Conservation (phyloP, 2,113 vertebrate genomes). For the Osmerus mordax region DNA sequence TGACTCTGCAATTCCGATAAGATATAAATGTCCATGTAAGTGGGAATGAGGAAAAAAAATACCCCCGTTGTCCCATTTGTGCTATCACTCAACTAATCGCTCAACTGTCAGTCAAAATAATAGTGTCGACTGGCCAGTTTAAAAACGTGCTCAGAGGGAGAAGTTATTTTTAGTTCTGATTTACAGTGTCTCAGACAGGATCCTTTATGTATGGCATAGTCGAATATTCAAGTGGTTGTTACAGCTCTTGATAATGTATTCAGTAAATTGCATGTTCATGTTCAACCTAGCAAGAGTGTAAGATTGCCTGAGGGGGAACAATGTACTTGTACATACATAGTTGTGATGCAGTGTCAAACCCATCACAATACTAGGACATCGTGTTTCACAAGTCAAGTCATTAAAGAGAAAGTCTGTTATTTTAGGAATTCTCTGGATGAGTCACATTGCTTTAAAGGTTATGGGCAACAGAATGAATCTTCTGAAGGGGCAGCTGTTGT, state of each 20-base stretch:
- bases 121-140: conserved; percentile 23
- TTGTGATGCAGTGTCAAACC: too few relatives aligned
- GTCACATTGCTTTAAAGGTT: conserved; percentile 16
- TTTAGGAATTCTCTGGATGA: not conserved
- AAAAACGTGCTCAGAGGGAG: conserved; percentile 2
- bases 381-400: not conserved
- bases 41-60: conserved; percentile 45
- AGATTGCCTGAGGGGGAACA: too few relatives aligned
- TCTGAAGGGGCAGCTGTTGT: not conserved
- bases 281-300: not conserved
- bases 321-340: too few relatives aligned
- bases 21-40: conserved; percentile 57
- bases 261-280: not conserved
- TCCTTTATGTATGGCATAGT: too few relatives aligned
- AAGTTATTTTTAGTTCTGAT: not conserved
- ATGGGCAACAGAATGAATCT: conserved; percentile 5
- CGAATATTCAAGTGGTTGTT: not conserved
- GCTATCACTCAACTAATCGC: conserved; percentile 53
- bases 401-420: not conserved
- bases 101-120: conserved; percentile 72
- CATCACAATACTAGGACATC: too few relatives aligned
- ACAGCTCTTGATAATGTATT: not conserved
- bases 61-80: conserved; percentile 64
- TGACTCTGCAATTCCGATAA: conserved; percentile 65
- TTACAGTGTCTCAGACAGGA: too few relatives aligned